These are phyloP conservation scores for Volucella inanis DNA, from an alignment of 2,888 invertebrate genomes.

Conservation along the genomic window DNA sequence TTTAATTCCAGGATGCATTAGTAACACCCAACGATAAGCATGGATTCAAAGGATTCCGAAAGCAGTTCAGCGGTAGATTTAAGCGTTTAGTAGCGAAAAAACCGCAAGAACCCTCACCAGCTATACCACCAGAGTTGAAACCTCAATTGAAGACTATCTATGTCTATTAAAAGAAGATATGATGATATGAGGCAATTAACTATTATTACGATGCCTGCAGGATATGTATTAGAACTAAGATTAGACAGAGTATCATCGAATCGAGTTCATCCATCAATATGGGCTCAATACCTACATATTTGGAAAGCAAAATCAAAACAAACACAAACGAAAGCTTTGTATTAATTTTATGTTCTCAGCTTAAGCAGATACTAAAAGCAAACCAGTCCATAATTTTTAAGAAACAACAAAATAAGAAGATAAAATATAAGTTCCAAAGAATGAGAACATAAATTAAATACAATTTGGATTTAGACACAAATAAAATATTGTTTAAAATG, in stretches of 20 bases:
- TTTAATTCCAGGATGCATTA: conserved; percentile 89
- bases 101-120: conserved; percentile 90
- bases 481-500: conserved; percentile 25
- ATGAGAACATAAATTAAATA: conserved; percentile 68
- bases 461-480: conserved; percentile 26
- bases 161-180: conserved; percentile 86
- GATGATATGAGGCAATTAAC: conserved; percentile 57
- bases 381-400: conserved; percentile 73
- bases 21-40: conserved; percentile 88
- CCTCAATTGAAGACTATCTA: conserved; percentile 95
- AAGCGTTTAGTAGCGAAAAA: conserved; percentile 93
- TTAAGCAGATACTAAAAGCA: conserved; percentile 62
- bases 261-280: conserved; percentile 61
- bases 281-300: conserved; percentile 65
- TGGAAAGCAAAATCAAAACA: conserved; percentile 3
- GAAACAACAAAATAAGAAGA: conserved; percentile 34
- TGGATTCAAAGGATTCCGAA: conserved; percentile 92
- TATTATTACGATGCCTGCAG: conserved; percentile 66
- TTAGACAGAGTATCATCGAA: conserved; percentile 54
- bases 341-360: conserved; percentile 71
- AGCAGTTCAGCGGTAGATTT: conserved; percentile 93
- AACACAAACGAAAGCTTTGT: conserved; percentile 42
- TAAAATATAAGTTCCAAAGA: conserved; percentile 69
- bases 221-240: conserved; percentile 68
- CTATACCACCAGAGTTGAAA: conserved; percentile 93